phyloP scores from a whole-genome alignment of 2,888 invertebrate species.

The Thyatira batis region DNA sequence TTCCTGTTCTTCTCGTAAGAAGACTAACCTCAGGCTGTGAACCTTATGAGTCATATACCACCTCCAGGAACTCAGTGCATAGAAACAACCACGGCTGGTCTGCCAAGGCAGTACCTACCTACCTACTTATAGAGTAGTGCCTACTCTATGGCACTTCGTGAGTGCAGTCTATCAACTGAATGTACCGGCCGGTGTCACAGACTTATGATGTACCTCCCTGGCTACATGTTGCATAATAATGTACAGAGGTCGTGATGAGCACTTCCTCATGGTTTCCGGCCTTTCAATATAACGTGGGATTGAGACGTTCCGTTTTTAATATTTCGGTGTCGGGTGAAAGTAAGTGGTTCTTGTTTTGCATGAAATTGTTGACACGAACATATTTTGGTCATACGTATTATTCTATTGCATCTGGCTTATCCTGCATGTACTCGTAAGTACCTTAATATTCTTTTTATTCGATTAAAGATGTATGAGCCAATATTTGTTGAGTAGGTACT shows the following conservation, averaged over 20 bases:
- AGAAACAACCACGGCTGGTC: too few relatives aligned
- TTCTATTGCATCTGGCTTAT: too few relatives aligned
- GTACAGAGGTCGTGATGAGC: constrained; percentile 32
- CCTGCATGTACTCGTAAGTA: background rate
- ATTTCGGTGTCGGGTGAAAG: constrained; percentile 42
- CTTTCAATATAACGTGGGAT: constrained; percentile 45
- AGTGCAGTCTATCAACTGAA: background rate
- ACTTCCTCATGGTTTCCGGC: constrained; percentile 44
- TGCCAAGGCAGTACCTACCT: too few relatives aligned
- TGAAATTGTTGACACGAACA: background rate
- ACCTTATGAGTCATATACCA: too few relatives aligned
- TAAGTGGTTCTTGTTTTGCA: constrained; percentile 5
- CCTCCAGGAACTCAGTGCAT: too few relatives aligned
- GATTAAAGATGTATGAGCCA: too few relatives aligned
- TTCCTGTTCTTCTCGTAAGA: too few relatives aligned
- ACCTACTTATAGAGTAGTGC: too few relatives aligned
- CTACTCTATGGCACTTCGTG: too few relatives aligned
- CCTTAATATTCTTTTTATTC: too few relatives aligned
- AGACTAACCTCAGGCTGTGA: too few relatives aligned
- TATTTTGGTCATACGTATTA: background rate
- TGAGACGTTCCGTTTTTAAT: constrained; percentile 21
- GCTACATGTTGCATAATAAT: constrained; percentile 36
- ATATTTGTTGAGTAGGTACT: too few relatives aligned
- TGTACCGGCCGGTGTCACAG: background rate
- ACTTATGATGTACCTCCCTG: background rate